Base-by-base conservation (phyloP, 2,113 vertebrate genomes). In the Trochalopteron elliotii region DNA sequence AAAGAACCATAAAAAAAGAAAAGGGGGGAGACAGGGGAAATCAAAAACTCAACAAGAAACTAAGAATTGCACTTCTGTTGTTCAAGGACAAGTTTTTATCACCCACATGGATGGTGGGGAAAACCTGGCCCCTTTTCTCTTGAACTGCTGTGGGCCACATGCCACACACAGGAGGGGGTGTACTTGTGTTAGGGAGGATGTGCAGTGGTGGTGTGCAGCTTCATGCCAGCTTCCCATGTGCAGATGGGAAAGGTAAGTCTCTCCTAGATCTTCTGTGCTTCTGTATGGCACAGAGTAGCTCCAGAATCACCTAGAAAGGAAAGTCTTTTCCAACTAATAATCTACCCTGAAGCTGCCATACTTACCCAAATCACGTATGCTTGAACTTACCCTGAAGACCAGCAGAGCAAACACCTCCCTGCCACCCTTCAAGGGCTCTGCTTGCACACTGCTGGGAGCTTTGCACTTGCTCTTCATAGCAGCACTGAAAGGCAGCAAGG, bases 1-100 rank as follows among this genome's bases (percentile, higher is more conserved):
- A 9, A 55, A 67, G 19, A 78, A 35, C 11, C 31, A 28, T 69
- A 33, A 71, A 69, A 52, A 22, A 56, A 22, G 4, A 5, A 39
- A 39, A 39, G 11, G 0, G 0, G 0, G 0, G 6, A 2, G 8
- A 3, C 0, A 1, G 3, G 7, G 30, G 31, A 15, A 25, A 27
- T 14, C 1, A 49, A n/a, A 83, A 74, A 8, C 5, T 55, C 65
- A 15, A 7, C 21, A 64, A 49, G 60, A 64, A 89, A 63, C 15
- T 30, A 44, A 55, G 33, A 79, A 15, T 22, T 78, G 8, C 5
- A 5, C 6, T 52, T 75, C 39, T 78, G 60, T 67, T n/a, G 3
- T 65, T 68, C 20, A 42, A 61, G 61, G 53, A 39, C 19, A 42
- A 65, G 22, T 24, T 86, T 88, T 76, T 63, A 15, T 84, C 63